Evolutionary conservation across 2,888 invertebrate genomes (phyloP).

Genomic region (Celastrina argiolus): DNA sequence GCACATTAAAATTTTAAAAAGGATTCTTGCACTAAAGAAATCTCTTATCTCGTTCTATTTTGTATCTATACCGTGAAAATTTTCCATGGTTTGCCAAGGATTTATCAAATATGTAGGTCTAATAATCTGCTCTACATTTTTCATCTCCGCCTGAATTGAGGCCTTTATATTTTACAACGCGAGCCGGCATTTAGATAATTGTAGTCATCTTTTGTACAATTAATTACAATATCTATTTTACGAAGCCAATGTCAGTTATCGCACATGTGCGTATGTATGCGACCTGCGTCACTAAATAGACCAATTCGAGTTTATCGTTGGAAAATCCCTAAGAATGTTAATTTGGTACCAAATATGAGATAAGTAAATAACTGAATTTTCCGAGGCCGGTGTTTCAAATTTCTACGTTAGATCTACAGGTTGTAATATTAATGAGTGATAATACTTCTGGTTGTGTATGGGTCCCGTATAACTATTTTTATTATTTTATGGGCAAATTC

Average conservation of each 20-base stretch:
- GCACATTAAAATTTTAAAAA: too few relatives aligned
- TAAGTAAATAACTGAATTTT: not conserved
- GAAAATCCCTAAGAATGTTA: slow-evolving; percentile 15
- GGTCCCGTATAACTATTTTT: too few relatives aligned
- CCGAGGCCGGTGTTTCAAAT: not conserved
- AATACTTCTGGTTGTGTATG: too few relatives aligned
- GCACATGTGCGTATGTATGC: too few relatives aligned
- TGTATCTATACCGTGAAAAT: too few relatives aligned
- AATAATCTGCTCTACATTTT: not conserved
- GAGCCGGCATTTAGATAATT: not conserved
- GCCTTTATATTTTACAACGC: not conserved
- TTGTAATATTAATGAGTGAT: too few relatives aligned
- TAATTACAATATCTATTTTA: not conserved
- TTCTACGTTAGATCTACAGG: not conserved
- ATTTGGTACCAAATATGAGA: not conserved
- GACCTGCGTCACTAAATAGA: slow-evolving; percentile 17
- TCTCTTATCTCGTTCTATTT: too few relatives aligned
- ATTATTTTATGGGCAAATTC: too few relatives aligned
- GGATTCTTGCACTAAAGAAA: too few relatives aligned
- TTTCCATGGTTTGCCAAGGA: too few relatives aligned
- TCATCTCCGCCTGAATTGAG: too few relatives aligned
- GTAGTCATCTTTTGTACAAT: not conserved
- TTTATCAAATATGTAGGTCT: not conserved
- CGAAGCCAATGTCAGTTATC: not conserved
- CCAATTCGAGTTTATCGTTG: slow-evolving; percentile 6